phyloP scores from a whole-genome alignment of 2,888 invertebrate genomes.

The Hirtodrosophila cameraria region DNA sequence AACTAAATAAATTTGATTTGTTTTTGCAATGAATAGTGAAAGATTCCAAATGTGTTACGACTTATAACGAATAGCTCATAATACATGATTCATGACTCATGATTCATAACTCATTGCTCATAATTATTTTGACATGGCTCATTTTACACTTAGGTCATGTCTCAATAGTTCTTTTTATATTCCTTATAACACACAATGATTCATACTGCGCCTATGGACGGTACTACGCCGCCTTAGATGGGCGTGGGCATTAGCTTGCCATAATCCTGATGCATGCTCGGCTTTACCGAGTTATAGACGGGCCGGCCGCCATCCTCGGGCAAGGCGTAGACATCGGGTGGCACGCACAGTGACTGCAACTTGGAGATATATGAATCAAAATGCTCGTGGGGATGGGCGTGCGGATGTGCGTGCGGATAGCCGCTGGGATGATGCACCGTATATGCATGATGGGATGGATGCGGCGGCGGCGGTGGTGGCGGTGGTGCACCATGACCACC shows the following conservation, averaged over 20 bases:
- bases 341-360: slow-evolving; percentile 94
- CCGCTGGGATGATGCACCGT: slow-evolving; percentile 81
- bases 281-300: slow-evolving; percentile 95
- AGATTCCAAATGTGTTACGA: too few relatives aligned
- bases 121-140: too few relatives aligned
- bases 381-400: slow-evolving; percentile 91
- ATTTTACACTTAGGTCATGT: too few relatives aligned
- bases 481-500: slow-evolving; percentile 53
- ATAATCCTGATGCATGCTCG: slow-evolving; percentile 94
- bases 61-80: too few relatives aligned
- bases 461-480: slow-evolving; percentile 69
- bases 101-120: slow-evolving; percentile 5
- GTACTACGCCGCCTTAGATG: slow-evolving; percentile 88
- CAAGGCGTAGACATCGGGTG: slow-evolving; percentile 91
- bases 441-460: slow-evolving; percentile 80
- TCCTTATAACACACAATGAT: too few relatives aligned
- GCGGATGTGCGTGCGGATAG: slow-evolving; percentile 86
- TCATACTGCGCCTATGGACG: slow-evolving; percentile 19
- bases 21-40: too few relatives aligned
- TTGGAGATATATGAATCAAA: slow-evolving; percentile 97
- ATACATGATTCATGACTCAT: too few relatives aligned
- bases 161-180: too few relatives aligned
- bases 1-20: too few relatives aligned
- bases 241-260: slow-evolving; percentile 93
- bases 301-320: slow-evolving; percentile 92